These are phyloP conservation scores for Nipponia nippon DNA, from an alignment of 2,113 vertebrate genomes.

Conservation along the genomic window DNA sequence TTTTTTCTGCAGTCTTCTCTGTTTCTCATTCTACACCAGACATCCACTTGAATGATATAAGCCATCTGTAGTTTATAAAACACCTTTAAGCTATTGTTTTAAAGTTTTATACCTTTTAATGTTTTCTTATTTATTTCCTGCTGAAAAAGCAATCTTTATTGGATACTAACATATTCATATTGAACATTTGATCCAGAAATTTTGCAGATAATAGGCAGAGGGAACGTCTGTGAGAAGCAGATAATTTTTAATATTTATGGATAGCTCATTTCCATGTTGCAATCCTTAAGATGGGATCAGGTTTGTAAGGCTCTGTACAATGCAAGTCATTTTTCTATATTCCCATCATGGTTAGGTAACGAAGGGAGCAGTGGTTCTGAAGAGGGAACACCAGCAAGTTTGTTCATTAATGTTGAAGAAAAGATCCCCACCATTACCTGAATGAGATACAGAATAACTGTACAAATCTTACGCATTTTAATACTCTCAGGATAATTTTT, in stretches of 20 bases:
- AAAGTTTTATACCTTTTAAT: constrained; percentile 76
- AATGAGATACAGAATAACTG: neutral
- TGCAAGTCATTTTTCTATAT: constrained; percentile 8
- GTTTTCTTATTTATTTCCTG: constrained; percentile 76
- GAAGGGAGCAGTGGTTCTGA: constrained; percentile 18
- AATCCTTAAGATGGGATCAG: constrained; percentile 22
- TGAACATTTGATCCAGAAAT: constrained; percentile 70
- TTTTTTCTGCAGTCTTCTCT: neutral
- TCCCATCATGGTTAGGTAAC: constrained; percentile 6
- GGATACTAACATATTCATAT: constrained; percentile 68
- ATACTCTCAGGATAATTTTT: neutral
- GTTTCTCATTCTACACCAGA: constrained; percentile 66
- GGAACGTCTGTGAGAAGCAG: constrained; percentile 67
- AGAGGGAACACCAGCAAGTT: neutral
- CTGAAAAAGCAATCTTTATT: constrained; percentile 75
- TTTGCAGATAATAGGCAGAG: constrained; percentile 70
- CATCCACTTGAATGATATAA: constrained; percentile 56
- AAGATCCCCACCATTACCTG: neutral
- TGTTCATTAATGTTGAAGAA: constrained; percentile 31
- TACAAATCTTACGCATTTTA: neutral
- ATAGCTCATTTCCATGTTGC: constrained; percentile 60
- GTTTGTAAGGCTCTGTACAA: neutral
- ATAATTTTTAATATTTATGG: constrained; percentile 76
- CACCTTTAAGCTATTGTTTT: constrained; percentile 80
- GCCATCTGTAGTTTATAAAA: constrained; percentile 77